Percentiles rank a stretch among this genome's conserved stretches.
Conservation (phyloP, 2,113 vertebrate species). For the Sinocyclocheilus maitianheensis region DNA sequence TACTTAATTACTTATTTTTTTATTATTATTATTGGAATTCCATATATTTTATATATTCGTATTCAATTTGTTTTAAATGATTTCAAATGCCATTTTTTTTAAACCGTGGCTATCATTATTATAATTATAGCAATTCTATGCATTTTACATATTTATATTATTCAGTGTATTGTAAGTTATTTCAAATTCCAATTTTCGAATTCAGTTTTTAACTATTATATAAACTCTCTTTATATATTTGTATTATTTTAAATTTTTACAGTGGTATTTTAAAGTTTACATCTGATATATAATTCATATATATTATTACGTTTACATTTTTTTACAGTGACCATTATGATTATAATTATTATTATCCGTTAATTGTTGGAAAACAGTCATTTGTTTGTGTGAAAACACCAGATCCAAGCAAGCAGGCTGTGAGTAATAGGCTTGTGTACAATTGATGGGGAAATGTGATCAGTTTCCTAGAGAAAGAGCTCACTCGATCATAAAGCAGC, state of each 20-base stretch:
- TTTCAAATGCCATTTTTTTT: too few relatives aligned
- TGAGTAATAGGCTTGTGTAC: not conserved
- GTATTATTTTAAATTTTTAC: not conserved
- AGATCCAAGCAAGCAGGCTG: not conserved
- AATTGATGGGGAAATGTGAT: slow-evolving; percentile 61
- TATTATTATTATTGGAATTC: too few relatives aligned
- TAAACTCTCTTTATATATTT: too few relatives aligned
- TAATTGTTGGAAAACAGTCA: slow-evolving; percentile 31
- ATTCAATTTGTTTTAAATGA: too few relatives aligned
- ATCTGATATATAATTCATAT: not conserved
- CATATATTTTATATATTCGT: not conserved
- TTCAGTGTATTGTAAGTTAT: not conserved
- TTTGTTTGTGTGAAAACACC: slow-evolving; percentile 16
- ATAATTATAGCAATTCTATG: not conserved
- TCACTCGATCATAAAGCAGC: not conserved
- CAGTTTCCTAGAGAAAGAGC: slow-evolving; percentile 72
- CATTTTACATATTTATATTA: not conserved
- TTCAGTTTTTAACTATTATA: too few relatives aligned
- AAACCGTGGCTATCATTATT: not conserved
- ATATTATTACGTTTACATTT: not conserved
- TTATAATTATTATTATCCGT: too few relatives aligned
- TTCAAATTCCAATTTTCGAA: not conserved
- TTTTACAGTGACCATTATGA: slow-evolving; percentile 18
- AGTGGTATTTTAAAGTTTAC: not conserved
- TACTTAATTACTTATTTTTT: not conserved